These are phyloP conservation scores for Craterocephalus amniculus DNA, from an alignment of 2,797 vertebrate species.

Conservation along the genomic window DNA sequence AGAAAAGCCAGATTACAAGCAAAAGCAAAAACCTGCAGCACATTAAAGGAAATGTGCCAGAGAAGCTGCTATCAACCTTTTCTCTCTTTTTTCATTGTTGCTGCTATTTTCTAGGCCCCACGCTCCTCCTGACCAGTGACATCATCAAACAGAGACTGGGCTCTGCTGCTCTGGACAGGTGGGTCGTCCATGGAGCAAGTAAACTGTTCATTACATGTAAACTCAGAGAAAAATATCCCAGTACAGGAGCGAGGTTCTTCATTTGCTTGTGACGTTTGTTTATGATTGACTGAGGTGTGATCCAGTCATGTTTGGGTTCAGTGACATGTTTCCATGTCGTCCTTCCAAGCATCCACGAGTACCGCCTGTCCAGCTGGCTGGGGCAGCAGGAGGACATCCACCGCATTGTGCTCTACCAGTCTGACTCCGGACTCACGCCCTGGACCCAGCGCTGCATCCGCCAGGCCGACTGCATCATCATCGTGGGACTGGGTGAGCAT, in stretches of 20 bases:
- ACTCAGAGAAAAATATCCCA: background rate
- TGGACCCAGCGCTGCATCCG: conserved; percentile 96
- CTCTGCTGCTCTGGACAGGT: conserved; percentile 93
- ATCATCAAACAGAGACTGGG: conserved; percentile 92
- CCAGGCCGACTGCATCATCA: conserved; percentile 94
- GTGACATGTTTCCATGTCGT: conserved; percentile 2
- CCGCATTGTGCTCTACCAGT: conserved; percentile 94
- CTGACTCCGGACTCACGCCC: conserved; percentile 88
- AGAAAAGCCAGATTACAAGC: too few relatives aligned
- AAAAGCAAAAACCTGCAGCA: too few relatives aligned
- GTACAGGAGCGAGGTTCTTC: too few relatives aligned
- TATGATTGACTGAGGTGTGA: background rate
- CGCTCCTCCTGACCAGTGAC: conserved; percentile 92
- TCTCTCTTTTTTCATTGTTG: background rate
- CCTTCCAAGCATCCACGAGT: conserved; percentile 86
- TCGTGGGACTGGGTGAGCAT: conserved; percentile 93
- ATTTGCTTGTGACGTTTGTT: background rate
- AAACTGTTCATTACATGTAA: background rate
- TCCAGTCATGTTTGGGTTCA: background rate
- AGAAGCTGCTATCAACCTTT: background rate
- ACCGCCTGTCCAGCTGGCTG: conserved; percentile 94
- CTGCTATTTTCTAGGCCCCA: conserved; percentile 82
- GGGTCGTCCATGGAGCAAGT: background rate
- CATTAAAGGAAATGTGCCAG: too few relatives aligned
- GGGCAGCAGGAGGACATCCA: conserved; percentile 97